Conservation (phyloP, 2,113 vertebrate genomes). For the Microcebus ravelobensis region DNA sequence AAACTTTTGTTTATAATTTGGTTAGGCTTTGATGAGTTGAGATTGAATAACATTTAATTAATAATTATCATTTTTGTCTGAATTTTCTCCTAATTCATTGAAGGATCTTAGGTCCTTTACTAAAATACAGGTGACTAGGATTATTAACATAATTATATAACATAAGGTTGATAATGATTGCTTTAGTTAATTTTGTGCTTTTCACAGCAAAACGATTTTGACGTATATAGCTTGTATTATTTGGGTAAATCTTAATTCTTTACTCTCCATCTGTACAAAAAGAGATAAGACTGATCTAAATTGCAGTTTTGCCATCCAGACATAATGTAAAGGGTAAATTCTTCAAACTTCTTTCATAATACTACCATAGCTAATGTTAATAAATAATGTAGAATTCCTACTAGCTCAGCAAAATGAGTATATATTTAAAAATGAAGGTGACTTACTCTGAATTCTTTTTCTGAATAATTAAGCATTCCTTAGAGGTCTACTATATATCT, state of each 20-base stretch:
- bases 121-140: neutral
- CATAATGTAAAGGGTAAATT: constrained; percentile 42
- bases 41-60: constrained; percentile 4
- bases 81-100: neutral
- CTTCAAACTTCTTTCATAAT: constrained; percentile 31
- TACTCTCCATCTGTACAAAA: neutral
- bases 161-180: neutral
- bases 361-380: constrained; percentile 18
- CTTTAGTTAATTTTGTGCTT: neutral
- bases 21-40: neutral
- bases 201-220: constrained; percentile 5
- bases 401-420: constrained; percentile 10
- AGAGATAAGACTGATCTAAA: constrained; percentile 17
- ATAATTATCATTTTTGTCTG: neutral
- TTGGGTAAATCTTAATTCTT: neutral
- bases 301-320: constrained; percentile 4
- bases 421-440: constrained; percentile 53
- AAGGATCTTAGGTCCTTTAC: constrained; percentile 1
- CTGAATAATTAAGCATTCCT: constrained; percentile 52
- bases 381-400: neutral
- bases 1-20: neutral
- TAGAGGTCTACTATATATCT: neutral
- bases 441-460: constrained; percentile 34
- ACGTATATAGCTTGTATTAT: neutral
- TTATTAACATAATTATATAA: constrained; percentile 2